Percentiles rank a stretch among this genome's conserved stretches.
phyloP scores from a whole-genome alignment of 2,797 vertebrate species.

The Pagetopsis macropterus region DNA sequence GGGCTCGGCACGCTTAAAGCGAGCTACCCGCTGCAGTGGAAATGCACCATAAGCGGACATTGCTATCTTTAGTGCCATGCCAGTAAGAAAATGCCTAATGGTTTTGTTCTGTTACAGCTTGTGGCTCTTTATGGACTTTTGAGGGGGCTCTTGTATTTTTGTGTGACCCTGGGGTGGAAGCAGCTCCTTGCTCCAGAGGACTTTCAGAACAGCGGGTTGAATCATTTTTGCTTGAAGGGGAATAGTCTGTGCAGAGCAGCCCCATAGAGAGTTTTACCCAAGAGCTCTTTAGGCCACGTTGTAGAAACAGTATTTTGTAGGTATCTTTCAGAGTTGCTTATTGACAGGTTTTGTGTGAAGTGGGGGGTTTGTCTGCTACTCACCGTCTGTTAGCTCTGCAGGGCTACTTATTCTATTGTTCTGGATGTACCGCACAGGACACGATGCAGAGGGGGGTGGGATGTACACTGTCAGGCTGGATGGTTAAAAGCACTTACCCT shows the following conservation, averaged over 20 bases:
- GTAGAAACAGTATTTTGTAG: slow-evolving; percentile 30
- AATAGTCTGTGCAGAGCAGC: slow-evolving; percentile 47
- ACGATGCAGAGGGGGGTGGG: slow-evolving; percentile 32
- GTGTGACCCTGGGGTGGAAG: slow-evolving; percentile 54
- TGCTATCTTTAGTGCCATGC: background rate
- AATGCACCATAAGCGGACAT: background rate
- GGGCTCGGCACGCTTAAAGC: too few relatives aligned
- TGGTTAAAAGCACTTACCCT: slow-evolving; percentile 76
- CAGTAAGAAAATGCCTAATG: background rate
- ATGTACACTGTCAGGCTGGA: slow-evolving; percentile 40
- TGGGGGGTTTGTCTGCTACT: slow-evolving; percentile 42
- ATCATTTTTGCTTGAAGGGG: slow-evolving; percentile 68
- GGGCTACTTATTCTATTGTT: slow-evolving; percentile 55
- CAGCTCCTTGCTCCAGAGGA: slow-evolving; percentile 46
- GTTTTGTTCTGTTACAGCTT: slow-evolving; percentile 20
- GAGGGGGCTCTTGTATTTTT: slow-evolving; percentile 31
- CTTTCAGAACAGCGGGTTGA: slow-evolving; percentile 53
- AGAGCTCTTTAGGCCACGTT: slow-evolving; percentile 48
- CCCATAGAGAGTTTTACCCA: slow-evolving; percentile 45
- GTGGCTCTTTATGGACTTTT: slow-evolving; percentile 18
- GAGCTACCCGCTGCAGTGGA: too few relatives aligned
- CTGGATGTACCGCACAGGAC: slow-evolving; percentile 32
- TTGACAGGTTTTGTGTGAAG: slow-evolving; percentile 55
- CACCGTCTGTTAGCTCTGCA: slow-evolving; percentile 48
- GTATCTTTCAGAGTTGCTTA: slow-evolving; percentile 46